Conservation (phyloP, 1,140 invertebrate species). For the Drosophila ironensis region DNA sequence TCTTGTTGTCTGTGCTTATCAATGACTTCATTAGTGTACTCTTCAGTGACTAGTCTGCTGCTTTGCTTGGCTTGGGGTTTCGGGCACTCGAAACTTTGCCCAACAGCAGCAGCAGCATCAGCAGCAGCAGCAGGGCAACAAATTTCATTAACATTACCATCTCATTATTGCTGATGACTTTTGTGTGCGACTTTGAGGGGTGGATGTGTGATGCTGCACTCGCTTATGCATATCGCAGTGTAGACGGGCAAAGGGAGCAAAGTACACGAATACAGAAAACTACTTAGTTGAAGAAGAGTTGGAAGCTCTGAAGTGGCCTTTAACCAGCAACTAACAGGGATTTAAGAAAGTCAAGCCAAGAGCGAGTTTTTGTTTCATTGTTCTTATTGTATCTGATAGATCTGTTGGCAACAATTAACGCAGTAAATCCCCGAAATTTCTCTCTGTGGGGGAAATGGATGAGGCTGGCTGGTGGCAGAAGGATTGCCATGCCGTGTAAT, state of each 20-base stretch:
- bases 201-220: slow-evolving; percentile 1
- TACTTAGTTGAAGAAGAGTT: too few relatives aligned
- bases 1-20: slow-evolving; percentile 55
- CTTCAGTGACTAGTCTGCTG: slow-evolving; percentile 33
- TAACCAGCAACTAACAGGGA: too few relatives aligned
- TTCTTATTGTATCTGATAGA: too few relatives aligned
- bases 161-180: slow-evolving; percentile 74
- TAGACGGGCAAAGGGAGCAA: background rate
- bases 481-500: slow-evolving; percentile 5
- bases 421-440: background rate
- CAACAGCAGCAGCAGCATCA: slow-evolving; percentile 4
- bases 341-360: too few relatives aligned
- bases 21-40: slow-evolving; percentile 75
- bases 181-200: slow-evolving; percentile 15
- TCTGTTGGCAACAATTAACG: too few relatives aligned
- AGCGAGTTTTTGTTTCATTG: too few relatives aligned
- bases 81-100: slow-evolving; percentile 38
- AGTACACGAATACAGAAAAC: background rate
- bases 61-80: slow-evolving; percentile 11
- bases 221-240: slow-evolving; percentile 10
- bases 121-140: slow-evolving; percentile 40
- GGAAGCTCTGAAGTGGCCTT: background rate
- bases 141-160: slow-evolving; percentile 77
- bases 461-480: background rate
- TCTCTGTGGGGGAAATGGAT: background rate